Base-by-base conservation (phyloP, 2,797 vertebrate species). In the Sylvilagus floridanus region DNA sequence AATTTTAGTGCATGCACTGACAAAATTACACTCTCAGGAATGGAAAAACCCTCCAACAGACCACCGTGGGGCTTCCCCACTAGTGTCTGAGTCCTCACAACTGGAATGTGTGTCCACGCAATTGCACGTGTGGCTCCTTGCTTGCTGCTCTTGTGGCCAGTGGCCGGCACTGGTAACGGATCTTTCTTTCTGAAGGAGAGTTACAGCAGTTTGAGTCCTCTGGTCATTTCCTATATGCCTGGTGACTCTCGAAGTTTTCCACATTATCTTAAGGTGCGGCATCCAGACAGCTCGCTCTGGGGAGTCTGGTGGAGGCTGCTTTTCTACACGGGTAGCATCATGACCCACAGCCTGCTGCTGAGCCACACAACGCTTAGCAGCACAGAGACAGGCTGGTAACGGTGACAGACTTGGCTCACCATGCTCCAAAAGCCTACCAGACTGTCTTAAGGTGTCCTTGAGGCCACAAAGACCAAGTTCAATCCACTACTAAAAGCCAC, bases 181-280 rank as follows among this genome's bases (percentile, higher is more conserved):
- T 37, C 63, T 76, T 84, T 65, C 73, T 86, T 94, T 42, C 76
- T 82, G 47, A 83, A 72, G 57, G 72, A 17, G 63, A 65, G 30
- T 69, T 37, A 37, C 12, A 47, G 71, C 32, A 66, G 57, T 50
- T 0, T 28, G 30, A 65, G 26, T 75, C 94, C 22, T 68, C 84
- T 17, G 47, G 32, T 54, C 54, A 83, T 35, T 88, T 35, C 26
- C 26, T 32, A 11, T 22, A 30, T 69, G 32, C 62, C 75, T 86
- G 11, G 35, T 82, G 63, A 82, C 76, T 71, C 69, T 82, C 30
- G 42, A 60, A 60, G 75, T 76, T 57, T 68, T 63, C 54, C 12
- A 66, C 30, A 75, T 28, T 76, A 37, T 60, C 26, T 42, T 12
- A 84, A 32, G 57, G 79, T 63, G 37, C 21, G 60, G 35, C 30